Conservation (phyloP, 1,140 invertebrate species). For the Achatina immaculata region DNA sequence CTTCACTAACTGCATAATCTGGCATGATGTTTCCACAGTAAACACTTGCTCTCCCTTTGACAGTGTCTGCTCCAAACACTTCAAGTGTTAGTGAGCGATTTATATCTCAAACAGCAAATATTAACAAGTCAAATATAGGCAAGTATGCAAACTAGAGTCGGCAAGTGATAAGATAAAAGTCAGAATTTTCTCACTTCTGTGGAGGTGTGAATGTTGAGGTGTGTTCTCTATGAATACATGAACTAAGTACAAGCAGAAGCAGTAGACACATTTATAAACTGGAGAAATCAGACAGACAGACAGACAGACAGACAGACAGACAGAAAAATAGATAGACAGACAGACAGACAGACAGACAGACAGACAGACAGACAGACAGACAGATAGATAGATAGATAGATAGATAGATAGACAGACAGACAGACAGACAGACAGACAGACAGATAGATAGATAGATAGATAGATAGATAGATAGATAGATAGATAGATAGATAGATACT, state of each 20-base stretch:
- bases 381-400: too few species aligned
- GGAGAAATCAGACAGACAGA: not conserved
- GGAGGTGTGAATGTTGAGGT: too few species aligned
- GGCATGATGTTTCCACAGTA: not conserved
- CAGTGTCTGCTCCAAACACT: not conserved
- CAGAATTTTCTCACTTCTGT: too few species aligned
- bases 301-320: too few species aligned
- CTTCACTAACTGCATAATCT: not conserved
- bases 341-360: not conserved
- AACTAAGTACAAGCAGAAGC: not conserved
- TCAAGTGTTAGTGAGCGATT: not conserved
- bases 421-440: too few species aligned
- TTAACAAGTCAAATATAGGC: not conserved
- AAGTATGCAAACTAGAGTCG: too few species aligned
- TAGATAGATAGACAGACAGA: too few species aligned
- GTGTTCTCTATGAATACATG: too few species aligned
- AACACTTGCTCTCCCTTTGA: not conserved
- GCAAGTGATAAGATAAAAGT: too few species aligned
- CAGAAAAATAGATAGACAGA: not conserved
- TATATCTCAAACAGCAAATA: not conserved
- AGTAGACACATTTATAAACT: not conserved
- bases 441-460: too few species aligned
- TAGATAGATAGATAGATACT: not conserved
- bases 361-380: not conserved
- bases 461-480: not conserved